A percentile compares a stretch with the other conserved stretches of the same genome.
Evolutionary conservation across 2,797 vertebrate species (phyloP).

Genomic region (Intellagama lesueurii): DNA sequence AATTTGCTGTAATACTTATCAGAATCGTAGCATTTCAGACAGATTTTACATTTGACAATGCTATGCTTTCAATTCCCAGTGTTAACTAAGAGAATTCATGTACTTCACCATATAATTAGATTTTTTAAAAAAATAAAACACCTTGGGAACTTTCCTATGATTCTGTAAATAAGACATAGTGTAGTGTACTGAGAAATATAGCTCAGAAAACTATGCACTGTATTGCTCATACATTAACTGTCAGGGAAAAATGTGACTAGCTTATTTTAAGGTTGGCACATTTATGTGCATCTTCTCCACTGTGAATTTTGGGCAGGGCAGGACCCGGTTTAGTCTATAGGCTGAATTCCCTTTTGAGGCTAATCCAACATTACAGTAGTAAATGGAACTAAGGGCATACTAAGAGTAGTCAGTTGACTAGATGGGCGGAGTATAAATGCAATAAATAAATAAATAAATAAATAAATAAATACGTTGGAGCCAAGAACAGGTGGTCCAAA

Average conservation of each 20-base stretch:
- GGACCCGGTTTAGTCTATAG: neutral
- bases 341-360: neutral
- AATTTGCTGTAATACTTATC: conserved; percentile 43
- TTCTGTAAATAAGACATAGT: neutral
- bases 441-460: too few relatives aligned
- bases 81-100: conserved; percentile 8
- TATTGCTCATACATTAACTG: neutral
- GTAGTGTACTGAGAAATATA: neutral
- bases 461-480: too few relatives aligned
- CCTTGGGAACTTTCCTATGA: neutral
- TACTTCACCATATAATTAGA: conserved; percentile 8
- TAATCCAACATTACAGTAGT: neutral
- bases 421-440: too few relatives aligned
- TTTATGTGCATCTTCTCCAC: neutral
- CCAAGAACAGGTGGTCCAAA: neutral
- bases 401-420: too few relatives aligned
- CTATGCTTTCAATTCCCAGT: conserved; percentile 3
- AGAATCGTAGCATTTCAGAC: conserved; percentile 43
- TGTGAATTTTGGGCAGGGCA: neutral
- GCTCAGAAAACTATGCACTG: neutral
- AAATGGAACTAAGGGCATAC: neutral
- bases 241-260: neutral
- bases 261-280: neutral
- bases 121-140: neutral
- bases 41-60: conserved; percentile 39